These are phyloP conservation scores for Macrosiphum euphorbiae DNA, from an alignment of 2,888 invertebrate genomes.

Conservation along the genomic window DNA sequence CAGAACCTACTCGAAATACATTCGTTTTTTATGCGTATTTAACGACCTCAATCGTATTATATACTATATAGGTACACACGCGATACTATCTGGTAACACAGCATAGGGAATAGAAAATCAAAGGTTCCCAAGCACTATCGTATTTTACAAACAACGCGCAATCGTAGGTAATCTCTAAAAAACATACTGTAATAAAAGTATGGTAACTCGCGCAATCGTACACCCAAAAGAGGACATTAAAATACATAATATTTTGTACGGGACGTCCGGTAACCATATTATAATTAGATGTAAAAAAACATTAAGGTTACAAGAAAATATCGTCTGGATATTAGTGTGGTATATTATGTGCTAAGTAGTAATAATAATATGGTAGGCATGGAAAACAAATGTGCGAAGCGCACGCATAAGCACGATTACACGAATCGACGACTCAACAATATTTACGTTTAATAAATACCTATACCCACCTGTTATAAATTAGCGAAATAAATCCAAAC, in stretches of 20 bases:
- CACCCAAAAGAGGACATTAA: neutral
- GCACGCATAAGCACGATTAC: neutral
- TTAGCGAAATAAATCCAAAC: neutral
- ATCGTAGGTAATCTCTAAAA: neutral
- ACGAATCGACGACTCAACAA: neutral
- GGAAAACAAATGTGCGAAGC: neutral
- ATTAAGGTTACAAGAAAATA: neutral
- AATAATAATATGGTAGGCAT: neutral
- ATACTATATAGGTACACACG: neutral
- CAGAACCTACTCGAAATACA: neutral
- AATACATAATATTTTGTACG: neutral
- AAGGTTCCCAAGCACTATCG: neutral
- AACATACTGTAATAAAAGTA: neutral
- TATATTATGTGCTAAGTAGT: neutral
- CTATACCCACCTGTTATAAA: neutral
- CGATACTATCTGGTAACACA: neutral
- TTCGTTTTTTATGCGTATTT: neutral
- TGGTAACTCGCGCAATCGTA: neutral
- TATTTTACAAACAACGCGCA: neutral
- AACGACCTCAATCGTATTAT: neutral
- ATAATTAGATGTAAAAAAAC: neutral
- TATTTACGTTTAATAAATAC: neutral
- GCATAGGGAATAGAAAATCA: neutral
- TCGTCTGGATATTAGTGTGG: neutral
- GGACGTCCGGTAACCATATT: neutral